phyloP scores from a whole-genome alignment of 2,113 vertebrate genomes.

The Boleophthalmus pectinirostris region DNA sequence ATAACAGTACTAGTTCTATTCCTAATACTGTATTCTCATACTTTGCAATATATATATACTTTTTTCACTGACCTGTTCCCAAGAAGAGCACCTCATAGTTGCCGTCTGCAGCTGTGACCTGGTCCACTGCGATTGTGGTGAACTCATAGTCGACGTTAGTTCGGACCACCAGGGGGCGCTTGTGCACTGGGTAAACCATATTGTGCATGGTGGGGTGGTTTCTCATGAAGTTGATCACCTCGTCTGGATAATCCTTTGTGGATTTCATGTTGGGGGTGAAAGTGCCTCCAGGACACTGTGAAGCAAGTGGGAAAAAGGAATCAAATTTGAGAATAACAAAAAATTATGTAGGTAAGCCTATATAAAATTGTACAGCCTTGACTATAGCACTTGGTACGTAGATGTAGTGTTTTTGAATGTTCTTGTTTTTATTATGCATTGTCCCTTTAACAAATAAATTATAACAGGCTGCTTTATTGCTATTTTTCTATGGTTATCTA shows the following conservation, averaged over 20 bases:
- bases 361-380: not conserved
- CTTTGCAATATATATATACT: not conserved
- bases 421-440: no score
- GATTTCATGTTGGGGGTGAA: slow-evolving; percentile 99
- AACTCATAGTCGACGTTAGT: slow-evolving; percentile 95
- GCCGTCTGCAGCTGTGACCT: slow-evolving; percentile 95
- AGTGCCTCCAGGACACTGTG: slow-evolving; percentile 94
- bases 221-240: slow-evolving; percentile 99
- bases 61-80: slow-evolving; percentile 87
- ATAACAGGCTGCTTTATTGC: no score
- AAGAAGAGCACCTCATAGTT: slow-evolving; percentile 99
- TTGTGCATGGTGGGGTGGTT: slow-evolving; percentile 97
- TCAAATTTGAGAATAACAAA: not conserved
- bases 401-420: no score
- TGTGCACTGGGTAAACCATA: slow-evolving; percentile 91
- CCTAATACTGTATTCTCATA: not conserved
- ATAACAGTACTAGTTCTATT: not conserved
- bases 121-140: slow-evolving; percentile 96
- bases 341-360: not conserved
- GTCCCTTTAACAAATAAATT: no score
- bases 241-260: slow-evolving; percentile 97
- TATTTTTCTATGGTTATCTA: no score
- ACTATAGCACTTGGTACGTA: no score
- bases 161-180: slow-evolving; percentile 93
- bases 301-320: slow-evolving; percentile 11